A percentile compares a stretch with the other conserved stretches of the same genome.
phyloP scores from a whole-genome alignment of 2,888 invertebrate species.

The Mayetiola destructor region DNA sequence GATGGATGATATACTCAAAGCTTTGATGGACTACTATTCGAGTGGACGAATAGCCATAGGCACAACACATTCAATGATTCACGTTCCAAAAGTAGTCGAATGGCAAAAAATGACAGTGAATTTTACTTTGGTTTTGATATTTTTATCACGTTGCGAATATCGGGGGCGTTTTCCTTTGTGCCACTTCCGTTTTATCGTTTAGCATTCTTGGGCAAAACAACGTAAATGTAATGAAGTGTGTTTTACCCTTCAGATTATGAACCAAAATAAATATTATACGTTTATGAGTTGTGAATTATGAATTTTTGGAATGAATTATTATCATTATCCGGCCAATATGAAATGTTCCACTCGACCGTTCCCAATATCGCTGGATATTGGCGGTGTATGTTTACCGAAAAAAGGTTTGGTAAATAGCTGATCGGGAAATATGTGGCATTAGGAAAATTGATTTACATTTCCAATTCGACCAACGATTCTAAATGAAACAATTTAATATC shows the following conservation, averaged over 20 bases:
- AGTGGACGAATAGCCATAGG: not conserved
- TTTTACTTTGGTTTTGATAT: conserved; percentile 1
- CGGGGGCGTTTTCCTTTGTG: not conserved
- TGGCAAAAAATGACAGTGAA: not conserved
- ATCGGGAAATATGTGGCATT: no score
- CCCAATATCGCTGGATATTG: no score
- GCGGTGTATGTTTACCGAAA: no score
- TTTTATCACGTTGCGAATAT: not conserved
- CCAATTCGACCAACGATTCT: no score
- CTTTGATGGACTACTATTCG: not conserved
- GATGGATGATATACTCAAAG: not conserved
- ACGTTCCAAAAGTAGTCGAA: not conserved
- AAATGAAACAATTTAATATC: no score
- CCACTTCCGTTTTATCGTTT: not conserved
- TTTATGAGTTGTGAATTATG: not conserved
- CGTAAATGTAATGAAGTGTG: not conserved
- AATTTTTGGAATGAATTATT: no score
- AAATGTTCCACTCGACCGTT: no score
- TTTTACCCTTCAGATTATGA: not conserved
- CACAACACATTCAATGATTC: not conserved
- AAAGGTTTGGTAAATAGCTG: no score
- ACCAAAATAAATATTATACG: not conserved
- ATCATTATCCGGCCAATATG: no score
- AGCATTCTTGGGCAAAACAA: not conserved
- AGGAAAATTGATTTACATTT: no score